phyloP scores from a whole-genome alignment of 2,113 vertebrate genomes.

The Clarias magur region DNA sequence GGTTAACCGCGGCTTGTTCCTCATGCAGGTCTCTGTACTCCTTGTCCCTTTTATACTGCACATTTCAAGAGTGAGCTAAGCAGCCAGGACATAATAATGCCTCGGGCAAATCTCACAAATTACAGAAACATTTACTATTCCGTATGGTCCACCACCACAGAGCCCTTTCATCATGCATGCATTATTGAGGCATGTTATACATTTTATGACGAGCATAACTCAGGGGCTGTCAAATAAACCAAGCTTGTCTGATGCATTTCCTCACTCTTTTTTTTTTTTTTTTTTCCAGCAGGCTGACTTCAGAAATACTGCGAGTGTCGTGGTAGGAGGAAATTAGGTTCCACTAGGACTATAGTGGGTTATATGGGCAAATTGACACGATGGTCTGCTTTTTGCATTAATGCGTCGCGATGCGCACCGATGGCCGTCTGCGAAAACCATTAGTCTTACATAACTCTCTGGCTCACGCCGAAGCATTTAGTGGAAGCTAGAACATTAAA shows the following conservation, averaged over 20 bases:
- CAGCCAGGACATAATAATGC: conserved; percentile 62
- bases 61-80: conserved; percentile 51
- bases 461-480: conserved; percentile 50
- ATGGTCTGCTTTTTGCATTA: conserved; percentile 46
- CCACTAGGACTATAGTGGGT: conserved; percentile 20
- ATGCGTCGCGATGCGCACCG: conserved; percentile 39
- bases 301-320: conserved; percentile 3
- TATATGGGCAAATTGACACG: conserved; percentile 34
- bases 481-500: conserved; percentile 50
- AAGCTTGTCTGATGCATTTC: conserved; percentile 51
- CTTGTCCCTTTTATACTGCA: conserved; percentile 47
- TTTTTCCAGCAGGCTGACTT: conserved; percentile 31
- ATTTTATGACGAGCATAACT: conserved; percentile 58
- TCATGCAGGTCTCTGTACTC: conserved; percentile 38
- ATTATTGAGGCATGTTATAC: conserved; percentile 50
- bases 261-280: conserved; percentile 39
- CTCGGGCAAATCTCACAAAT: conserved; percentile 54
- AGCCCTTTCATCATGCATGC: conserved; percentile 57
- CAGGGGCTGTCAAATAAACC: conserved; percentile 49
- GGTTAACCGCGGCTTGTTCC: conserved; percentile 22
- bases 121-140: conserved; percentile 62
- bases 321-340: conserved; percentile 24
- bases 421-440: conserved; percentile 54
- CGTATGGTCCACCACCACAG: conserved; percentile 54
- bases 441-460: conserved; percentile 57